Evolutionary conservation across 2,888 invertebrate genomes (phyloP).

Genomic region (Sycophila texana): DNA sequence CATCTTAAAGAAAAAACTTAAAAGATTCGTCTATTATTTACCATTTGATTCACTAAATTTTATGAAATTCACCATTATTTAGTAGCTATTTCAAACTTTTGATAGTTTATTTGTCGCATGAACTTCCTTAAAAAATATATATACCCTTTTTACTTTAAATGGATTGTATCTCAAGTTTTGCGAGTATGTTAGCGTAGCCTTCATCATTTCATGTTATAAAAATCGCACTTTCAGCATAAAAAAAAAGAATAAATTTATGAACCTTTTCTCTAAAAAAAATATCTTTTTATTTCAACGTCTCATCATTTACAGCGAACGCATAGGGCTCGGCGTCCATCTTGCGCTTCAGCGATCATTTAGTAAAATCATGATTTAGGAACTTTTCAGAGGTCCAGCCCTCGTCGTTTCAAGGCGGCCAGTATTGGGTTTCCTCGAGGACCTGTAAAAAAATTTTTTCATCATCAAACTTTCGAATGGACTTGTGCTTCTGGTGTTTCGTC

Average conservation of each 20-base stretch:
- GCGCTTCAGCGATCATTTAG: background rate
- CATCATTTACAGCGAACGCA: background rate
- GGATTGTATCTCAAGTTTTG: conserved; percentile 28
- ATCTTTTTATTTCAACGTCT: conserved; percentile 36
- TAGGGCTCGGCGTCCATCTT: background rate
- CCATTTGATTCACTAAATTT: no score
- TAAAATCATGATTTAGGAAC: background rate
- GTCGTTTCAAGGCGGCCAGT: conserved; percentile 34
- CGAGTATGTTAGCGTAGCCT: conserved; percentile 37
- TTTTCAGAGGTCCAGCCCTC: background rate
- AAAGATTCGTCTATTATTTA: no score
- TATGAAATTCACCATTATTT: no score
- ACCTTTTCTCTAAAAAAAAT: conserved; percentile 36
- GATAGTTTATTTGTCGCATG: no score
- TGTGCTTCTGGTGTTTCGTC: background rate
- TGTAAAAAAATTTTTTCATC: conserved; percentile 39
- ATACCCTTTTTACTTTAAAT: conserved; percentile 38
- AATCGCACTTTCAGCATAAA: conserved; percentile 13
- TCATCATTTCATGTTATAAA: conserved; percentile 32
- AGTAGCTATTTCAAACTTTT: no score
- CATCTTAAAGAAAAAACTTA: no score
- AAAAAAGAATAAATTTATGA: conserved; percentile 43
- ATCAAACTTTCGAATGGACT: background rate
- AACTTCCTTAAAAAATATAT: conserved; percentile 7
- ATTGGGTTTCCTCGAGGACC: conserved; percentile 28